These are phyloP conservation scores for Phasianus colchicus DNA, from an alignment of 2,113 vertebrate genomes.

Conservation along the genomic window DNA sequence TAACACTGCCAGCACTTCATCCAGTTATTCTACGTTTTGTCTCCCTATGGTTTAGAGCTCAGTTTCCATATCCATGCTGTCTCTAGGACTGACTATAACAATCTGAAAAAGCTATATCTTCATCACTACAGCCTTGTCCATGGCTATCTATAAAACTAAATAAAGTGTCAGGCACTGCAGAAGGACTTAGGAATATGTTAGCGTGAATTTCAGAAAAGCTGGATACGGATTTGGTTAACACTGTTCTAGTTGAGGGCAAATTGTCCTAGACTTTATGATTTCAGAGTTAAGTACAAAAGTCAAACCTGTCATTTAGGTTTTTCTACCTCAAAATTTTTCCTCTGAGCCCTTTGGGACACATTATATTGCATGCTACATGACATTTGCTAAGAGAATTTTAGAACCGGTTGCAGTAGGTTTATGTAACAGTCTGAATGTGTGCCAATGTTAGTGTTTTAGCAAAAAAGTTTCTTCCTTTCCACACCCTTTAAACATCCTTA, in stretches of 20 bases:
- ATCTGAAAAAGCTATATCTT: background rate
- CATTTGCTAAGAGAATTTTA: background rate
- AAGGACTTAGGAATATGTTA: background rate
- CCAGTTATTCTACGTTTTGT: background rate
- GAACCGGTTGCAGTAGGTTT: slow-evolving; percentile 7
- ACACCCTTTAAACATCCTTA: slow-evolving; percentile 42
- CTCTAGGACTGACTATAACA: background rate
- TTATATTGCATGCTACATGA: background rate
- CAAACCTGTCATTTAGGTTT: background rate
- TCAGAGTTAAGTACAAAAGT: background rate
- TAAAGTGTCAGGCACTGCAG: background rate
- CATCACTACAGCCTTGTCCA: background rate
- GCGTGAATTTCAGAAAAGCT: background rate
- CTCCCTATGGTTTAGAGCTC: background rate
- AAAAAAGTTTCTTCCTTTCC: slow-evolving; percentile 29
- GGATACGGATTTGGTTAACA: background rate
- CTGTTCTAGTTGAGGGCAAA: background rate
- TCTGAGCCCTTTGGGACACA: background rate
- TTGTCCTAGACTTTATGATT: background rate
- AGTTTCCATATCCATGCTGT: background rate
- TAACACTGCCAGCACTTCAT: background rate
- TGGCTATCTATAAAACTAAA: background rate
- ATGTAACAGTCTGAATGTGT: background rate
- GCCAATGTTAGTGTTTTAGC: slow-evolving; percentile 16
- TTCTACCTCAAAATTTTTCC: background rate